Evolutionary conservation across 2,113 vertebrate genomes (phyloP).

Genomic region (Phylloscopus whistleri): DNA sequence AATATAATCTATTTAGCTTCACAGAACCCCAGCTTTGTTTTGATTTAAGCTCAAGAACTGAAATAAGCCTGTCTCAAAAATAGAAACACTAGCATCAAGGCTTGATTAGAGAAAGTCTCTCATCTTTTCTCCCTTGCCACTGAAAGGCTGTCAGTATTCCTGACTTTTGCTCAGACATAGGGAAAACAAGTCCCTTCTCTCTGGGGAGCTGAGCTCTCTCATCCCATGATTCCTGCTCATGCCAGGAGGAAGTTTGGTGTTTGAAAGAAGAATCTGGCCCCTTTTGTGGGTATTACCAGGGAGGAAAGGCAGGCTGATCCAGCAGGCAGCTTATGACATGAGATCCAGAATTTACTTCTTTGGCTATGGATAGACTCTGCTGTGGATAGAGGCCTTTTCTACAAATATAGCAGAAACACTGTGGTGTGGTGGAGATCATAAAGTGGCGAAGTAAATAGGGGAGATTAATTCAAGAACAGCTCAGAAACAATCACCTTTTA

Average conservation of each 20-base stretch:
- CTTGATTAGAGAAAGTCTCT: slow-evolving; percentile 18
- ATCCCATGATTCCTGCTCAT: neutral
- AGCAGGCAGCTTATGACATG: neutral
- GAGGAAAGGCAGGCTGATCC: neutral
- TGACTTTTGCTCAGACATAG: neutral
- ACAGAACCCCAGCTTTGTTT: slow-evolving; percentile 33
- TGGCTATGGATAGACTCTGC: neutral
- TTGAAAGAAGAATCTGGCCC: neutral
- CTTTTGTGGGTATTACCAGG: neutral
- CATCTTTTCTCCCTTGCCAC: neutral
- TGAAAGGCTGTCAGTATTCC: neutral
- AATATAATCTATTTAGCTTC: slow-evolving; percentile 27
- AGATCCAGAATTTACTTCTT: neutral
- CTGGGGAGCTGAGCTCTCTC: neutral
- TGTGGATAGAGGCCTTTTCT: neutral
- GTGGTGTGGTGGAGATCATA: neutral
- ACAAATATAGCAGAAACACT: neutral
- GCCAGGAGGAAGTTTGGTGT: neutral
- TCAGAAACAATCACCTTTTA: neutral
- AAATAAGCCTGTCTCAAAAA: slow-evolving; percentile 38
- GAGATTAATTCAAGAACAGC: neutral
- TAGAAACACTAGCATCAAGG: neutral
- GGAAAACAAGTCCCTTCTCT: neutral
- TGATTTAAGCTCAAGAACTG: slow-evolving; percentile 35
- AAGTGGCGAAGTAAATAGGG: neutral